Percentiles rank a stretch among this genome's conserved stretches.
phyloP scores from a whole-genome alignment of 2,113 vertebrate species.

The Cairina moschata region DNA sequence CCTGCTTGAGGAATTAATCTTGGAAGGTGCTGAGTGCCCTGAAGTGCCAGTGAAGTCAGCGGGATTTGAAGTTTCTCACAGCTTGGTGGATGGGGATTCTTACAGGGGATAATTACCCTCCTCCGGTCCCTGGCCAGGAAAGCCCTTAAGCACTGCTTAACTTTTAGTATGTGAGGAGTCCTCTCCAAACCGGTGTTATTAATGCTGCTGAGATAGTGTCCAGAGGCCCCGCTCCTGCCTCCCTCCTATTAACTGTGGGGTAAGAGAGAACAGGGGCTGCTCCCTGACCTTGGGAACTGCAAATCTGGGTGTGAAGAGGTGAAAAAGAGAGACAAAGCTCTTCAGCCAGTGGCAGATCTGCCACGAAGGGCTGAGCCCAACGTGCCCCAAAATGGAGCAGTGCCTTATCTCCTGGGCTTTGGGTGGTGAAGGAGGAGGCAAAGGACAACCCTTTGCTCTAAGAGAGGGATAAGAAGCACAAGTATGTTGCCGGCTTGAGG shows the following conservation, averaged over 20 bases:
- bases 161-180: background rate
- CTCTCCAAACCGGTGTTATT: background rate
- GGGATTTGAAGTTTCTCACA: constrained; percentile 48
- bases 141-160: constrained; percentile 40
- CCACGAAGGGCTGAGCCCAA: rapidly evolving
- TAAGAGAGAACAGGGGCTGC: background rate
- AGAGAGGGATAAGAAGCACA: background rate
- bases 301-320: background rate
- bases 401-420: background rate
- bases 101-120: constrained; percentile 5
- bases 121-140: background rate
- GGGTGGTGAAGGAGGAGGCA: background rate
- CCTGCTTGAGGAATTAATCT: constrained; percentile 61
- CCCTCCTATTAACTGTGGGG: background rate
- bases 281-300: background rate
- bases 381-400: background rate
- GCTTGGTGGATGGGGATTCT: background rate
- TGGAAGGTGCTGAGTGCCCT: constrained; percentile 63
- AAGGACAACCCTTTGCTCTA: background rate
- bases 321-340: background rate
- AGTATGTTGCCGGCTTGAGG: background rate
- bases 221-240: background rate
- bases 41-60: constrained; percentile 59
- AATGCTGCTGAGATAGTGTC: background rate
- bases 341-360: background rate